Evolutionary conservation across 2,888 invertebrate genomes (phyloP), one percentile per base, ranked within the genome.

Genomic region (Dryococelus australis): DNA sequence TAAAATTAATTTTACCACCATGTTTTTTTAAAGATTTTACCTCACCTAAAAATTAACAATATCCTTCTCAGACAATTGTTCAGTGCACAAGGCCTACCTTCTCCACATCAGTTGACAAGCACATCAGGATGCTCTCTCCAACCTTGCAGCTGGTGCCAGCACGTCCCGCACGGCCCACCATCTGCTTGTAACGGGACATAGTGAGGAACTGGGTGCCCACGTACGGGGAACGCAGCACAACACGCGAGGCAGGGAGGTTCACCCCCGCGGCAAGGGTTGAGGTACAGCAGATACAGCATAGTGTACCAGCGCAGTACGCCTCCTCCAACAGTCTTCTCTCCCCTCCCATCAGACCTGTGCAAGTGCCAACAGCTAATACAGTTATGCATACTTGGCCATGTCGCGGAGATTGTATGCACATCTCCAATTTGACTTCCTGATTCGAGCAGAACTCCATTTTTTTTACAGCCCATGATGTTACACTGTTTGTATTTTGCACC

Each of bases 211-310:
- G 94, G 78, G 94, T 93, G 0, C 97, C 99, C 84, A 98, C 94
- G 90, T 95, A 96, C 0, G 99, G 98, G 86, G 97, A 96, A 89
- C 98, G 94, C 89, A 99, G 93, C 86, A 99, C 96, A 0, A 99
- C 97, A 91, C 98, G 94, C 92, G 95, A 95, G 0, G 99, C 99
- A 24, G 99, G 99, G 90, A 99, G 94, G 94, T 99, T 99, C 47
- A 99, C 98, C 5, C 99, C 99, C 35, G 99, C 99, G n/a, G 99
- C 99, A 89, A 99, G 93, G 0, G 99, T 99, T 0, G 99, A 98
- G 0, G 99, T 99, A 91, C 98, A 99, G 91, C 98, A 97, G 89
- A 99, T 94, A 51, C 98, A 96, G 88, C 96, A 97, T 65, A 99
- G 93, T n/a, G 95, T 95, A 0, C 98, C 97, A n/a, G 94, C 94